Evolutionary conservation across 2,113 vertebrate species (phyloP), one percentile per base, ranked within the genome.

Genomic region (Haemorhous mexicanus): DNA sequence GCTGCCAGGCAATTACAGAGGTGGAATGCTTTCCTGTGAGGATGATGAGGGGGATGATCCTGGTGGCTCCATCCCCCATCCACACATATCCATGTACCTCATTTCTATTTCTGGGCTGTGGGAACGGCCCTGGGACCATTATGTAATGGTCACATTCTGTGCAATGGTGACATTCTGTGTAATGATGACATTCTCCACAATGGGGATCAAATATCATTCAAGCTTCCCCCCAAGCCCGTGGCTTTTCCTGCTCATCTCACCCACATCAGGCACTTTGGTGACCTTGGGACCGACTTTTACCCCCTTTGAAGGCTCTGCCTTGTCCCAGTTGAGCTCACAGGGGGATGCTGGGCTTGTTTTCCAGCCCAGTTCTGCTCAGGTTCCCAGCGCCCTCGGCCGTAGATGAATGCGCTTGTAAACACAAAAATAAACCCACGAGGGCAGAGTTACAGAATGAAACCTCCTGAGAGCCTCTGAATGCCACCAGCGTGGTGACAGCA

Each of bases 391-490:
- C 89, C 32, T 9, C 0, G 1, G 78, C 20, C 20, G 41, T 10
- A 12, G 89, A 78, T 44, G 83, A 91, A 90, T 44, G 83, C 21
- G 26, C 96, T 94, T 93, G 74, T 87, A 93, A 93, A 94, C 67
- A 95, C 96, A 96, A 96, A 98, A 98, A 97, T 97, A 98, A 96
- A 95, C 44, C 76, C 53, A 16, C 7, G 49, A 90, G 67, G 83
- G 62, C 33, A 64, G 67, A 87, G 81, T 64, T 46, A 4, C 80
- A 32, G 20, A 91, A 43, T 58, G 39, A 43, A 80, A 26, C 28
- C 79, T 92, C 74, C 94, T n/a, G 37, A 33, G 89, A 89, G 84
- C 67, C 69, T 30, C 96, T 78, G 74, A 95, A 92, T 91, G 86
- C 87, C 82, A 72, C 30, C 21, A 72, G 95, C 46, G 3, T 58